phyloP scores from a whole-genome alignment of 2,888 invertebrate species.

The Pollenia angustigena region DNA sequence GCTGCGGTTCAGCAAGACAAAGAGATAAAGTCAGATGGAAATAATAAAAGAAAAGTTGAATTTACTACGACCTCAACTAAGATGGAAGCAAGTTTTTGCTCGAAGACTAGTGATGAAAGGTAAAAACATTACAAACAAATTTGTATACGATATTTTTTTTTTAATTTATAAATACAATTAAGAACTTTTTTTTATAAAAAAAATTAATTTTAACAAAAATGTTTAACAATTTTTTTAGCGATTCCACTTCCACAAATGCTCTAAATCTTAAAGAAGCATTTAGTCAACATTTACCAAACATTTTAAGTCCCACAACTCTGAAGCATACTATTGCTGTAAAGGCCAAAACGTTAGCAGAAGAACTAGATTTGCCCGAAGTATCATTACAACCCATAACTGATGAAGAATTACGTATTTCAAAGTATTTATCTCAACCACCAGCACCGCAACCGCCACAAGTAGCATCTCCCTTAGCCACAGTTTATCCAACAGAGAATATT shows the following conservation, averaged over 20 bases:
- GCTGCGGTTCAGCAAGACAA: constrained; percentile 50
- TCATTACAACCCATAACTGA: constrained; percentile 77
- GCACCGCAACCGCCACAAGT: constrained; percentile 58
- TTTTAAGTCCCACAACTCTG: constrained; percentile 87
- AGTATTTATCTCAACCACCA: constrained; percentile 69
- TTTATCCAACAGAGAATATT: constrained; percentile 72
- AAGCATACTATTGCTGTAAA: constrained; percentile 90
- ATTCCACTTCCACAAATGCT: constrained; percentile 64
- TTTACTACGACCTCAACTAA: constrained; percentile 82
- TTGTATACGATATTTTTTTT: too few species aligned
- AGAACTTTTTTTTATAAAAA: too few species aligned
- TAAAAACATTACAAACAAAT: too few species aligned
- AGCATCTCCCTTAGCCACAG: constrained; percentile 60
- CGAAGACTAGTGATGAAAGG: constrained; percentile 38
- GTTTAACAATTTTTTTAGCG: background rate
- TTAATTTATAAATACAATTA: too few species aligned
- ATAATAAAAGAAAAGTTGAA: constrained; percentile 61
- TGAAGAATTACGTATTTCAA: constrained; percentile 77
- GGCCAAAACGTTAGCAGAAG: constrained; percentile 86
- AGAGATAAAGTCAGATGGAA: background rate
- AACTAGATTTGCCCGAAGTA: constrained; percentile 80
- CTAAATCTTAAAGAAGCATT: constrained; percentile 76
- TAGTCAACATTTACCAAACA: constrained; percentile 84
- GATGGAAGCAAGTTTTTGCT: constrained; percentile 85
- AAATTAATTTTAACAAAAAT: too few species aligned